A percentile compares a stretch with the other conserved stretches of the same genome.
Conservation (phyloP, 2,113 vertebrate genomes). For the Eclectus roratus region DNA sequence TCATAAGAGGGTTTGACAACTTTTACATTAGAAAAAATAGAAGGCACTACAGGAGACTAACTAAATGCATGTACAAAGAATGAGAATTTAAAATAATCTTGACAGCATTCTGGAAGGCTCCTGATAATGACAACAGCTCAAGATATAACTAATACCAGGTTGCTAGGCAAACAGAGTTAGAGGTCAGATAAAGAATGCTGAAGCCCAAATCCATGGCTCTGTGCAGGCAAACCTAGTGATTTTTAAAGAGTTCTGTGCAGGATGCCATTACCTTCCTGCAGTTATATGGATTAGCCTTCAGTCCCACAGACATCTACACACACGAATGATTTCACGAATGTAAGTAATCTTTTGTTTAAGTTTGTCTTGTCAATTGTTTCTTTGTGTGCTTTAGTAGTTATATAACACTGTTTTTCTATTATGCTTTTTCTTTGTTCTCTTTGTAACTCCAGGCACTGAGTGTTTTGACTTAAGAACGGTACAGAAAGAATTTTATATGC, state of each 20-base stretch:
- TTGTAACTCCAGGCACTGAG: background rate
- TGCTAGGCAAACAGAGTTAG: background rate
- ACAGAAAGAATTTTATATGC: background rate
- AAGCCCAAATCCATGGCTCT: background rate
- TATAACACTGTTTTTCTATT: background rate
- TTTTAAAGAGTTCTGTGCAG: background rate
- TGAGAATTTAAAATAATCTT: background rate
- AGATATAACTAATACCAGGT: background rate
- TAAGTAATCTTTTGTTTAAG: background rate
- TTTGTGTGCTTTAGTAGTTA: background rate
- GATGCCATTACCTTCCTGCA: background rate
- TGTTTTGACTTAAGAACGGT: background rate
- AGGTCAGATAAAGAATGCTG: background rate
- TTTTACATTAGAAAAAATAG: background rate
- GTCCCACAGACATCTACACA: background rate
- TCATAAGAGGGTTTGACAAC: background rate
- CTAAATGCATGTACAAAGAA: background rate
- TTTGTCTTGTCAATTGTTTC: background rate
- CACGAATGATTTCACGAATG: accelerated
- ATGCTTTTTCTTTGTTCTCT: background rate
- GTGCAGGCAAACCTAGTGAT: background rate
- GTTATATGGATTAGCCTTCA: background rate
- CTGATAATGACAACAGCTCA: background rate
- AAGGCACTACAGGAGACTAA: background rate
- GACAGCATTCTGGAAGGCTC: background rate